Percentiles rank a stretch among this genome's conserved stretches.
Evolutionary conservation across 2,113 vertebrate genomes (phyloP).

Genomic region (Lutjanus erythropterus): DNA sequence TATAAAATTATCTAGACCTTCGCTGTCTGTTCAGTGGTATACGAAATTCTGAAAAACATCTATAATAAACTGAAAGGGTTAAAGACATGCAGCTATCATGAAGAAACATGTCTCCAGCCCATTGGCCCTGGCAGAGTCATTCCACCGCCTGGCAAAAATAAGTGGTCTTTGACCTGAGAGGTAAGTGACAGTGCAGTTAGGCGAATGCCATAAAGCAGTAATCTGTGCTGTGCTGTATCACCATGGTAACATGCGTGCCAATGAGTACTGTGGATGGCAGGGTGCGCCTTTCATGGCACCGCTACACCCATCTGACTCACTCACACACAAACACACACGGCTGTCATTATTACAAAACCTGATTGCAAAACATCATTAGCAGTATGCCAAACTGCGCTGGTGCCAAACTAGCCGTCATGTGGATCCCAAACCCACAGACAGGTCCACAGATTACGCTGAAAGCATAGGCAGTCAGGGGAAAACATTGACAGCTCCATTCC

Average conservation of each 20-base stretch:
- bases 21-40: background rate
- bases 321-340: slow-evolving; percentile 60
- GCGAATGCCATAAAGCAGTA: slow-evolving; percentile 69
- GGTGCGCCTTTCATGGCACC: slow-evolving; percentile 70
- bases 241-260: slow-evolving; percentile 74
- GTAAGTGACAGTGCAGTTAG: slow-evolving; percentile 42
- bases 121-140: background rate
- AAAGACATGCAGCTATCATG: background rate
- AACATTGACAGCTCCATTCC: slow-evolving; percentile 55
- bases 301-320: slow-evolving; percentile 79
- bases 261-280: slow-evolving; percentile 69
- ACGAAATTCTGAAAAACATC: background rate
- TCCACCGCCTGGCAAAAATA: slow-evolving; percentile 22
- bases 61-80: background rate
- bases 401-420: slow-evolving; percentile 58
- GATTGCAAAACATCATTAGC: slow-evolving; percentile 75
- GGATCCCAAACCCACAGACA: slow-evolving; percentile 49
- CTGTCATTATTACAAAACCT: slow-evolving; percentile 71
- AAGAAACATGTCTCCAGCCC: background rate
- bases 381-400: slow-evolving; percentile 45
- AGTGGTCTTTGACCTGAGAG: slow-evolving; percentile 59
- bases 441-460: slow-evolving; percentile 57
- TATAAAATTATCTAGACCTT: background rate
- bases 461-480: slow-evolving; percentile 21
- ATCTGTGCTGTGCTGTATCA: slow-evolving; percentile 67